Base-by-base conservation (phyloP, 2,113 vertebrate species). In the Varanus salvator region DNA sequence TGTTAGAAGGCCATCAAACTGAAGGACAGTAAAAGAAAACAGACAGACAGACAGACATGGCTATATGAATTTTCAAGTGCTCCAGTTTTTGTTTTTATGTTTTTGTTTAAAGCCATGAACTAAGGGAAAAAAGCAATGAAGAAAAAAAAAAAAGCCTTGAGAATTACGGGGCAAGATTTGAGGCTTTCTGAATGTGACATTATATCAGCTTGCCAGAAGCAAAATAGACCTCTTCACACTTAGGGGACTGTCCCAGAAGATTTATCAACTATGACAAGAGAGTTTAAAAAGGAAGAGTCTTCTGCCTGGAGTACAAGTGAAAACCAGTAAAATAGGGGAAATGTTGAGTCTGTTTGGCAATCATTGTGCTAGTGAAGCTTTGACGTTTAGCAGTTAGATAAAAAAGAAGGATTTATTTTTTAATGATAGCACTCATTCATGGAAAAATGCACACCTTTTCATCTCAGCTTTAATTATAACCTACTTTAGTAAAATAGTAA, bases 151-250 rank as follows among this genome's bases (percentile, higher is more conserved):
- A 87, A 90, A n/a, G 85, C 17, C 44, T 84, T 90, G 87, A 82
- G 92, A 95, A 95, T 75, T 92, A 23, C 0, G 0, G 81, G 83
- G 86, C 74, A 91, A 48, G 66, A 90, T 80, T 84, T 95, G 93
- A 96, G 25, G 64, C 76, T 94, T 94, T 96, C 78, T 94, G 25
- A 94, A 92, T 93, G 89, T 91, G 89, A 93, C 85, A 80, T 78
- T 92, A 93, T 95, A 92, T 75, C 4, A 38, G 87, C 15, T 95
- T 94, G 89, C 84, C 89, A 78, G 91, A 88, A 94, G 91, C 48
- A 0, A 90, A 94, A 92, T 64, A 94, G 88, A 84, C 31, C 25
- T 92, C 44, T 54, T 38, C 11, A 94, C 11, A 89, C 1, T 0
- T 25, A 91, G 48, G 80, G 21, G 9, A 81, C 52, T 69, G 71